Percentiles rank a stretch among this genome's conserved stretches.
Conservation (phyloP, 2,797 vertebrate species). For the Lateolabrax maculatus region DNA sequence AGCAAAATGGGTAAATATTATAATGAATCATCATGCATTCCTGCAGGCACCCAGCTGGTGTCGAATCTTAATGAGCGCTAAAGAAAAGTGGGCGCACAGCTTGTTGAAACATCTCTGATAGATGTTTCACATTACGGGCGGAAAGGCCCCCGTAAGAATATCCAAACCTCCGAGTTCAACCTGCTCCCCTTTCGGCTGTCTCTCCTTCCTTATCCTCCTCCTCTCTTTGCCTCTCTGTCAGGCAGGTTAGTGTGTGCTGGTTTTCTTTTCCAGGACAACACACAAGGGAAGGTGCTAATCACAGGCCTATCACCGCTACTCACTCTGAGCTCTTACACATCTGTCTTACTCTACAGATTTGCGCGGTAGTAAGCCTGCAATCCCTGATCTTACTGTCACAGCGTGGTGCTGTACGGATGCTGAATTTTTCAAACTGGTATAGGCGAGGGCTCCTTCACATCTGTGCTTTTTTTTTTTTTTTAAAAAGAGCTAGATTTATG, state of each 20-base stretch:
- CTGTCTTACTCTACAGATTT: constrained; percentile 26
- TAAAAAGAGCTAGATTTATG: constrained; percentile 42
- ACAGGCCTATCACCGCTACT: constrained; percentile 28
- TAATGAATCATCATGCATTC: constrained; percentile 60
- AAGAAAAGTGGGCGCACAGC: constrained; percentile 54
- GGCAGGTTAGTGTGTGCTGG: constrained; percentile 2
- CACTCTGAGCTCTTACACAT: constrained; percentile 30
- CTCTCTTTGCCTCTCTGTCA: constrained; percentile 9
- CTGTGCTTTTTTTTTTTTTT: constrained; percentile 10
- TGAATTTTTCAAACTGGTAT: constrained; percentile 5
- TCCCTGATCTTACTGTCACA: constrained; percentile 21
- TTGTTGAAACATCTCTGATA: constrained; percentile 57
- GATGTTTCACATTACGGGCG: constrained; percentile 52
- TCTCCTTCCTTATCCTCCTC: neutral
- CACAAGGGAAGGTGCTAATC: constrained; percentile 54
- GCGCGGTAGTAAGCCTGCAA: constrained; percentile 11
- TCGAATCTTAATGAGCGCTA: constrained; percentile 54
- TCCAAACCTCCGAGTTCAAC: neutral
- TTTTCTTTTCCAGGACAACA: constrained; percentile 58
- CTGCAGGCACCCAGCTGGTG: constrained; percentile 52
- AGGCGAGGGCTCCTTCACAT: constrained; percentile 1
- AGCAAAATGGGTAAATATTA: constrained; percentile 54
- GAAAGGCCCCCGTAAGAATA: constrained; percentile 15
- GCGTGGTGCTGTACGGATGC: neutral
- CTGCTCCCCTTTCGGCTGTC: neutral